Evolutionary conservation across 53 echinoderm and acorn worm species (phyloP), one percentile per base, ranked within the genome.

Genomic region (Holothuria leucospilota): DNA sequence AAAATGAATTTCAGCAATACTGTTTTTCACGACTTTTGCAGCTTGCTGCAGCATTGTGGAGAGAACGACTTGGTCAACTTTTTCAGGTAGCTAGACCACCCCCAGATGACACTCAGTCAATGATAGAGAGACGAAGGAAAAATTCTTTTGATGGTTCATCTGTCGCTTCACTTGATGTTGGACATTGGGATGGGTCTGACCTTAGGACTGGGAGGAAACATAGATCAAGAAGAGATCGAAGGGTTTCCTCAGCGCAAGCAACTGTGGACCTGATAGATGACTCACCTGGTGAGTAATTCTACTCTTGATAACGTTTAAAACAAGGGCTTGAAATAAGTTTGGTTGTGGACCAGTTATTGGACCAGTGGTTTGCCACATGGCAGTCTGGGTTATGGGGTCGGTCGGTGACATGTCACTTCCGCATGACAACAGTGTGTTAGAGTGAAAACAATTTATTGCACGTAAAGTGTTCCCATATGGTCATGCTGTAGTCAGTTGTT

Each of bases 1-100:
- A 52, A 52, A 13, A 56, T 56, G 1, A 0, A 16, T 56, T 18
- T 56, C 18, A 16, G 56, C 46, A 46, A 8, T 9, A 56, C 14
- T 56, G 56, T 18, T 4, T 11, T 16, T 56, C 56, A 16, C 4
- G 18, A 15, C 18, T 56, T 56, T 56, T 56, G 15, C 90, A 98
- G 98, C 62, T 84, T 75, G 98, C 98, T 71, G 95, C 95, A 34
- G 42, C 85, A 65, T 73, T 98, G 49, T 98, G 98, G 98, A 79
- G 90, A 49, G 62, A 88, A 64, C 91, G 90, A 24, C 85, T 98
- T 7, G 93, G 93, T 29, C 88, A 95, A n/a, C 86, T 98, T 24
- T 95, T 95, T 61, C 62, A 69, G 39, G 82, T 84, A 8, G 65
- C 83, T 28, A 69, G 65, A 12, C 49, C 71, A 5, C 82, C 87